A percentile compares a stretch with the other conserved stretches of the same genome.
Evolutionary conservation across 2,113 vertebrate species (phyloP).

Genomic region (Epinephelus moara): DNA sequence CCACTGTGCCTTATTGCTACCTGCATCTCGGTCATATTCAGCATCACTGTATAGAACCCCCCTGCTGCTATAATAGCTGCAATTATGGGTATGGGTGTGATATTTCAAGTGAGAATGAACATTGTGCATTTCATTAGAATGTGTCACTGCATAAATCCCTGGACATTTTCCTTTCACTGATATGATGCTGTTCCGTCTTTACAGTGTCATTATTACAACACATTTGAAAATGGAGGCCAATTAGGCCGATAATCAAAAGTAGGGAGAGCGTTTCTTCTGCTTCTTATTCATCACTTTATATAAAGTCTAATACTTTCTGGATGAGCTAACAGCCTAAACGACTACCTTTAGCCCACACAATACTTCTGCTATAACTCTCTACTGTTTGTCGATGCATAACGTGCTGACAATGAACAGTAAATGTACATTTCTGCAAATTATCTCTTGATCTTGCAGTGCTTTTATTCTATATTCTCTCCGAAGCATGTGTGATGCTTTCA

Average conservation of each 20-base stretch:
- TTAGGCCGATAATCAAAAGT: slow-evolving; percentile 36
- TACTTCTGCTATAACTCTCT: neutral
- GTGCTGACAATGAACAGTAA: slow-evolving; percentile 19
- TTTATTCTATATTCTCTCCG: slow-evolving; percentile 22
- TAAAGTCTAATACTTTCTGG: slow-evolving; percentile 27
- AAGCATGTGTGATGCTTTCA: slow-evolving; percentile 11
- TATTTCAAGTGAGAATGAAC: slow-evolving; percentile 39
- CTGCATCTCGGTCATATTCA: slow-evolving; percentile 19
- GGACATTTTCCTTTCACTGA: slow-evolving; percentile 20
- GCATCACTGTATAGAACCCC: slow-evolving; percentile 18
- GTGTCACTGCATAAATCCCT: slow-evolving; percentile 1
- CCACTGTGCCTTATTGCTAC: slow-evolving; percentile 6
- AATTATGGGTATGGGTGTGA: slow-evolving; percentile 56
- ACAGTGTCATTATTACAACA: slow-evolving; percentile 21
- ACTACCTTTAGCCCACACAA: slow-evolving; percentile 15
- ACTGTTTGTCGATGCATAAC: neutral
- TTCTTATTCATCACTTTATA: slow-evolving; percentile 39
- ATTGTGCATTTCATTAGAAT: slow-evolving; percentile 33
- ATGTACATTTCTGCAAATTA: slow-evolving; percentile 38
- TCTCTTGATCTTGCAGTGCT: neutral
- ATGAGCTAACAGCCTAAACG: slow-evolving; percentile 32
- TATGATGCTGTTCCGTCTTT: slow-evolving; percentile 15
- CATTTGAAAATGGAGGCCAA: slow-evolving; percentile 50
- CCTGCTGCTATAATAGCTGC: slow-evolving; percentile 42
- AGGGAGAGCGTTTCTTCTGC: neutral